Evolutionary conservation across 2,113 vertebrate species (phyloP), one percentile per base, ranked within the genome.

Genomic region (Brachyhypopomus occidentalis): DNA sequence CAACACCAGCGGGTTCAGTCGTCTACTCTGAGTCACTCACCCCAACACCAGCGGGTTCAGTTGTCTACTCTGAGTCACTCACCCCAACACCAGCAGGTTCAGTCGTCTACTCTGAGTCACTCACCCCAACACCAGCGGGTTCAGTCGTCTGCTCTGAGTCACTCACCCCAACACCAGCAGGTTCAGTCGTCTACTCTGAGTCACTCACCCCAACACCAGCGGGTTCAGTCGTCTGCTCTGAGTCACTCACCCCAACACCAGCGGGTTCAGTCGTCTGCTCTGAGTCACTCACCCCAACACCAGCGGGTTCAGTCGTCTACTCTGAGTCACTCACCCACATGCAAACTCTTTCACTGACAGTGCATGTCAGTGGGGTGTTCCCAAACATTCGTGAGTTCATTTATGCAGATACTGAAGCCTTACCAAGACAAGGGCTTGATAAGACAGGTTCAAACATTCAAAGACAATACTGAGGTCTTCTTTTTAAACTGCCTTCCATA

Each of bases 1-100:
- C n/a, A n/a, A n/a, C n/a, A n/a, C 60, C 60, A 1, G 63, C 19
- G 41, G 48, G 59, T 11, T 48, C 38, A 9, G 41, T 77, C 56
- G 60, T 20, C 64, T 62, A 77, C 60, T 36, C 52, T 41, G 41
- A 77, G 63, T 75, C n/a, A n/a, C n/a, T n/a, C n/a, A n/a, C n/a
- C n/a, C n/a, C n/a, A n/a, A n/a, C n/a, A n/a, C 60, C 60, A 1
- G 63, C 19, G 41, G 48, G 59, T 11, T 48, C 38, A 9, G 41
- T 77, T 38, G 60, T 20, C 64, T 62, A 77, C 60, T 36, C 52
- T 41, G 41, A 77, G 63, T 75, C n/a, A n/a, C n/a, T n/a, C n/a
- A n/a, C n/a, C n/a, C n/a, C n/a, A n/a, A n/a, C n/a, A n/a, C 60
- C 60, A 1, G 63, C 19, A 27, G 48, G 59, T 11, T 48, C 38